Conservation (phyloP, 2,888 invertebrate genomes). For the Xanthostigma xanthostigma region DNA sequence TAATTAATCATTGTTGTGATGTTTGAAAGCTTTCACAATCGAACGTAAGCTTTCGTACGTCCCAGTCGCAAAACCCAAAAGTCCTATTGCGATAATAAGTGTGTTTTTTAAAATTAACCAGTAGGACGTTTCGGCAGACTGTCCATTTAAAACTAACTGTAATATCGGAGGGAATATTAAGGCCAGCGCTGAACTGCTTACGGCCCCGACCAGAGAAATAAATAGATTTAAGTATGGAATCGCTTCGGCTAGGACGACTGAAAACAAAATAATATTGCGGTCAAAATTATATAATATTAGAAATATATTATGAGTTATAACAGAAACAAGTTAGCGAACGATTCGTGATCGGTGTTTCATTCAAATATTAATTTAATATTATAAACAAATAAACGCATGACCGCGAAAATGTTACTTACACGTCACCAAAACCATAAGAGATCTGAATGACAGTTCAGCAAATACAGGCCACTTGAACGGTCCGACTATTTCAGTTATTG, state of each 20-base stretch:
- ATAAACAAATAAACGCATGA: no score
- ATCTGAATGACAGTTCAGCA: slow-evolving; percentile 56
- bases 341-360: no score
- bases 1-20: no score
- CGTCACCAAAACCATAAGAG: slow-evolving; percentile 58
- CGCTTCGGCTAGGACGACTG: slow-evolving; percentile 72
- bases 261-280: slow-evolving; percentile 13
- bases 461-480: slow-evolving; percentile 39
- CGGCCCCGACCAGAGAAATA: slow-evolving; percentile 82
- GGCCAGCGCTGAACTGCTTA: slow-evolving; percentile 76
- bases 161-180: slow-evolving; percentile 79
- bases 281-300: no score
- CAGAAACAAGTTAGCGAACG: no score
- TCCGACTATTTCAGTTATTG: slow-evolving; percentile 36
- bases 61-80: slow-evolving; percentile 58
- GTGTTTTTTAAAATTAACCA: slow-evolving; percentile 40
- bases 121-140: slow-evolving; percentile 36
- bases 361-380: no score
- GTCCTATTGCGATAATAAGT: slow-evolving; percentile 48
- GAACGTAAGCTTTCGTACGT: slow-evolving; percentile 56
- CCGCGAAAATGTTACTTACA: slow-evolving; percentile 45
- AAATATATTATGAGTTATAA: no score
- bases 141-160: slow-evolving; percentile 56
- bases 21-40: slow-evolving; percentile 36
- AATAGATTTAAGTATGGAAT: slow-evolving; percentile 76